Conservation (phyloP, 2,888 invertebrate genomes). For the Eucriotettix oculatus region DNA sequence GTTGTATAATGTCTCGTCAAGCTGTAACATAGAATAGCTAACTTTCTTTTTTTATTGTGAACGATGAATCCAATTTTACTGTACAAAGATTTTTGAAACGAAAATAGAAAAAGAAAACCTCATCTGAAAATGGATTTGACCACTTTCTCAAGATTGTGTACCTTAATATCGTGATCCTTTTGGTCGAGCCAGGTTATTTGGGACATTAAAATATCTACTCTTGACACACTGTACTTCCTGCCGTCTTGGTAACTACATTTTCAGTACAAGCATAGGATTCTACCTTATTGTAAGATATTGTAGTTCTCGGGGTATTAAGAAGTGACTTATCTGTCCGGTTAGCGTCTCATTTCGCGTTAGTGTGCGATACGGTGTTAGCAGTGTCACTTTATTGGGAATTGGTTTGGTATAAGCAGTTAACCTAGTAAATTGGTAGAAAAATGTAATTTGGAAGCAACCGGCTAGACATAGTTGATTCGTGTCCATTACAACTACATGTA, state of each 20-base stretch:
- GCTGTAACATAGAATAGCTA: constrained; percentile 13
- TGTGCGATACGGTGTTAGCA: neutral
- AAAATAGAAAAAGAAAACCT: constrained; percentile 8
- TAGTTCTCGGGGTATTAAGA: too few relatives aligned
- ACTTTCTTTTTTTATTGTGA: constrained; percentile 12
- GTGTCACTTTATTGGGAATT: neutral
- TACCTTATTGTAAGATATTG: too few relatives aligned
- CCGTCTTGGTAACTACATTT: too few relatives aligned
- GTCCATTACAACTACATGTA: too few relatives aligned
- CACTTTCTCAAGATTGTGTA: constrained; percentile 7
- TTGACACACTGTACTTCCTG: too few relatives aligned
- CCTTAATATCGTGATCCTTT: constrained; percentile 6
- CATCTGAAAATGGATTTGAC: constrained; percentile 9
- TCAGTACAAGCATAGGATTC: too few relatives aligned
- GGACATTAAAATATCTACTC: constrained; percentile 5
- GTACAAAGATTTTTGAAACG: constrained; percentile 11
- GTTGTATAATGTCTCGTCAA: constrained; percentile 10
- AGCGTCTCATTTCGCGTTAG: neutral
- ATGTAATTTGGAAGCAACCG: too few relatives aligned
- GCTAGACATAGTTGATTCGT: too few relatives aligned
- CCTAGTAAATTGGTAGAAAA: too few relatives aligned
- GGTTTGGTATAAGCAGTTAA: neutral
- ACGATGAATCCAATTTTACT: constrained; percentile 11
- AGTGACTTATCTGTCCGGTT: neutral
- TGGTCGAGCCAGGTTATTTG: constrained; percentile 2